Base-by-base conservation (phyloP, 1,140 invertebrate genomes). In the Battus philenor region DNA sequence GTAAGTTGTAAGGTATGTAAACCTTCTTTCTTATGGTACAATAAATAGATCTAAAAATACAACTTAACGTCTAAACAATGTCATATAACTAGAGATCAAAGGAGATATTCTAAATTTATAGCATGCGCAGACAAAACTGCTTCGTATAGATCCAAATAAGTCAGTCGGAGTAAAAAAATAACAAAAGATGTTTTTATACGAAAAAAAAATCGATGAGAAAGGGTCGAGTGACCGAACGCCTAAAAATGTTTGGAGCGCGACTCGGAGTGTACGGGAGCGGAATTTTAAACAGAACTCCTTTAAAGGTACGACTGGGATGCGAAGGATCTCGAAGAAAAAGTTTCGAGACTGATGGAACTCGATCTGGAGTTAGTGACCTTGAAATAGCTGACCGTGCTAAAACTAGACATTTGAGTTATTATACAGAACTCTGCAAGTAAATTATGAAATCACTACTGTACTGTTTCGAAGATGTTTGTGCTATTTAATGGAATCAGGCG, bases 241-340 rank as follows among this genome's bases (percentile, higher is more conserved):
- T 62, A 74, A 78, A 65, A 67, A 78, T 81, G 72, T 78, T 57
- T 22, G 64, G 63, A 61, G 47, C 57, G 63, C 62, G 54, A 47
- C 59, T 54, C 47, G 47, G 17, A 31, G 39, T 22, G 57, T 59
- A 80, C 76, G 72, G 52, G 61, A 66, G 50, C 24, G 68, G 76
- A 80, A 80, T 80, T 65, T 78, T 68, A 78, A 78, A 68, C 44
- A 77, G 64, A 50, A 55, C 49, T 62, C 74, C 64, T 67, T 63
- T 62, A 3, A 52, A 74, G 60, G n/a, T n/a, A n/a, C n/a, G n/a
- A n/a, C n/a, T n/a, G n/a, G 66, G 73, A 46, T 45, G 55, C 47
- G 44, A 44, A 47, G 53, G 56, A 58, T 62, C 59, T 54, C 53
- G 50, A 17, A 47, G 56, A 57, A 66, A 59, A 66, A 62, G 3